Base-by-base conservation (phyloP, 2,113 vertebrate genomes). In the Osmerus eperlanus region DNA sequence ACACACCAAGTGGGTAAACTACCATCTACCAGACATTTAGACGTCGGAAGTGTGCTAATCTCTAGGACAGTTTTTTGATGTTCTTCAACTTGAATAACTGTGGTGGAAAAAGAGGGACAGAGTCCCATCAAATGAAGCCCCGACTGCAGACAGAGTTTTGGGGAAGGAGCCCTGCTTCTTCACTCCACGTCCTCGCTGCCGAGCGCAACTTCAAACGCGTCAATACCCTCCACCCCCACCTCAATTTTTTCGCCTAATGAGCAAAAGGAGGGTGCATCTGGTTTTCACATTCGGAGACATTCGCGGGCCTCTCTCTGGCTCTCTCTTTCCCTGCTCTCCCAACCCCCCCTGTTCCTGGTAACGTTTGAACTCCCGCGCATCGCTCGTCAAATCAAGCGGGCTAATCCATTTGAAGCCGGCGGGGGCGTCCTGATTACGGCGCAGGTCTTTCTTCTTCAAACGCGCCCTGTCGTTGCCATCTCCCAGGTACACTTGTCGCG, bases 391-490 rank as follows among this genome's bases (percentile, higher is more conserved):
- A 85, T 87, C 84, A 89, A 82, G 78, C 76, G 25, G 15, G 15
- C 79, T 89, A 89, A 90, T 88, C 86, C 84, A 86, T 88, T 89
- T 90, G 88, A 91, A 87, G 88, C 83, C 86, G 89, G 88, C 89
- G 89, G 83, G 84, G 81, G 64, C 79, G 70, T 83, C 81, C 78
- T 88, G 90, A 91, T 91, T 89, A 87, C 23, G 63, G 85, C 76
- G 56, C 41, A 75, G 52, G 32, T 80, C 85, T 89, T 90, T 90
- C 87, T 87, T 89, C 88, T 92, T 92, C 87, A 92, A 90, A 90
- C 83, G 81, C 80, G 75, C 75, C 74, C 76, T 86, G 74, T 61
- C 63, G 67, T 74, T 86, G 58, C 83, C 80, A 78, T 84, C 81
- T 80, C 81, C 71, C 81, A 83, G 85, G 75, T 91, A 89, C 84